Conservation (phyloP, 2,797 vertebrate species). For the Thunnus albacares region DNA sequence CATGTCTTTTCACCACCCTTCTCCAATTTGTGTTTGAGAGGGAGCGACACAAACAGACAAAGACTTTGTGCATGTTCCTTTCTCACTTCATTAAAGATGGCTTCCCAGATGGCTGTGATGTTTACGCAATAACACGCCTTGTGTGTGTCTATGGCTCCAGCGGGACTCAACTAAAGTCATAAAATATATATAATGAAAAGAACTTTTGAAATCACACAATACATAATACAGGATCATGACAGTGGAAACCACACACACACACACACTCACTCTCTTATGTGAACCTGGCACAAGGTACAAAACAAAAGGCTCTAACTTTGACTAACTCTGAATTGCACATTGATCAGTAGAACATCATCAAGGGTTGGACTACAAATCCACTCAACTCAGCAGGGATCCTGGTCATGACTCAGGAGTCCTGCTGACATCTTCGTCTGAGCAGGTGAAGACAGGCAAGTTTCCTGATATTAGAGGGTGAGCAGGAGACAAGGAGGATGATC, state of each 20-base stretch:
- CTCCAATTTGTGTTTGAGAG: constrained; percentile 2
- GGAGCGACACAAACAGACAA: constrained; percentile 3
- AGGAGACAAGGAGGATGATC: neutral
- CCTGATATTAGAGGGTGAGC: neutral
- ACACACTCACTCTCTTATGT: neutral
- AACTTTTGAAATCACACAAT: neutral
- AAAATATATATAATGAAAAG: neutral
- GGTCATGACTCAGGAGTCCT: constrained; percentile 15
- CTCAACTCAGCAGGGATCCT: neutral
- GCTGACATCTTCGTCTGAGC: neutral
- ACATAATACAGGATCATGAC: neutral
- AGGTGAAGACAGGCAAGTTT: neutral
- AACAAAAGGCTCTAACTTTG: constrained; percentile 1
- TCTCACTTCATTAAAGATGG: constrained; percentile 14
- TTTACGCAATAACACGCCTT: neutral
- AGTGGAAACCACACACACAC: neutral
- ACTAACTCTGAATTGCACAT: neutral
- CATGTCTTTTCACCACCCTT: neutral
- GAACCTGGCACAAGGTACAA: neutral
- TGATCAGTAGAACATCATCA: neutral
- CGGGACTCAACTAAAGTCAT: neutral
- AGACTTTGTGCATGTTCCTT: constrained; percentile 3
- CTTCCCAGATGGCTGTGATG: constrained; percentile 12
- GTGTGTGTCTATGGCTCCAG: neutral
- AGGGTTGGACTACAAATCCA: neutral